A percentile compares a stretch with the other conserved stretches of the same genome.
phyloP scores from a whole-genome alignment of 64 coral and sea anemone species.

The Porites lutea region DNA sequence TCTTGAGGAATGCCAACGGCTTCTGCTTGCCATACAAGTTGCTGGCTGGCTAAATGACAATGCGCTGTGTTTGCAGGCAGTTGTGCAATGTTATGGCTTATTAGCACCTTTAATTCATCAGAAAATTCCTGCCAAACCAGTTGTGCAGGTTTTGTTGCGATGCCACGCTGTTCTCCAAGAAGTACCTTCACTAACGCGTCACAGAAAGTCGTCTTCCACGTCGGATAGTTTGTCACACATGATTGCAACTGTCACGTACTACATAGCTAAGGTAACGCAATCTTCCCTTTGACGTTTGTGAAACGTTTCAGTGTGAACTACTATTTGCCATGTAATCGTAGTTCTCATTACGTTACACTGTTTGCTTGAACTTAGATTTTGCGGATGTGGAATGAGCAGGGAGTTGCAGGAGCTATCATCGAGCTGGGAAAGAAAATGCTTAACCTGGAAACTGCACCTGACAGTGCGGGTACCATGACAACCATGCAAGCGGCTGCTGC shows the following conservation, averaged over 20 bases:
- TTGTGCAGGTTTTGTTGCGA: conserved; percentile 92
- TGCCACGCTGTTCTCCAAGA: conserved; percentile 95
- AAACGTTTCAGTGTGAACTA: not conserved
- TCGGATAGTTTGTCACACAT: conserved; percentile 95
- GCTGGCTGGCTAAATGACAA: conserved; percentile 94
- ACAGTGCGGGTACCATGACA: conserved; percentile 82
- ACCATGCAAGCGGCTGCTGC: conserved; percentile 75
- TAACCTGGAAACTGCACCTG: conserved; percentile 83
- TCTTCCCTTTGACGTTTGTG: not conserved
- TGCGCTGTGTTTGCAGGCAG: conserved; percentile 81
- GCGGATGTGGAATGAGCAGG: conserved; percentile 78
- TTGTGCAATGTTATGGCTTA: conserved; percentile 92
- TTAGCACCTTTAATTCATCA: conserved; percentile 91
- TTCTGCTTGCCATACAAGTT: conserved; percentile 89
- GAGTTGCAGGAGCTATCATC: conserved; percentile 73
- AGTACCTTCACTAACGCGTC: conserved; percentile 91
- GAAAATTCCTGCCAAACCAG: conserved; percentile 94
- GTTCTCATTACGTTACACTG: too few species aligned
- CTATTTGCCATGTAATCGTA: not conserved
- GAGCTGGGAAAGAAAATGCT: conserved; percentile 94
- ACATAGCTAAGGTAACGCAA: conserved; percentile 83
- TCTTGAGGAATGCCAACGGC: conserved; percentile 81
- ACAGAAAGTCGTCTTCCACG: conserved; percentile 72
- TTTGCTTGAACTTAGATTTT: conserved; percentile 60
- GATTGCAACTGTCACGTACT: conserved; percentile 96